Evolutionary conservation across 2,113 vertebrate genomes (phyloP).

Genomic region (Fulica atra): DNA sequence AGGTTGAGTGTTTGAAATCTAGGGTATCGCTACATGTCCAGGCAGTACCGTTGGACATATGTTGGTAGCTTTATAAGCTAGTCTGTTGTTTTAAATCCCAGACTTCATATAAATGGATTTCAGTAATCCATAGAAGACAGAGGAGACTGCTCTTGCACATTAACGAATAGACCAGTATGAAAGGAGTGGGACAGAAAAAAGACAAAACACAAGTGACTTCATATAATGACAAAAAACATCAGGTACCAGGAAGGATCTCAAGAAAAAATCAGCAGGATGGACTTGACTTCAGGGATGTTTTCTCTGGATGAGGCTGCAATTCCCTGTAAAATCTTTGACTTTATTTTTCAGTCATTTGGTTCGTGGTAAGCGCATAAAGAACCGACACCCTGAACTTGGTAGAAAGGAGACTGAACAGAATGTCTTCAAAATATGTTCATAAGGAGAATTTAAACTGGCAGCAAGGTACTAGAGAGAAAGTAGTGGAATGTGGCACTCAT

Average conservation of each 20-base stretch:
- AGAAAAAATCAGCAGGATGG: background rate
- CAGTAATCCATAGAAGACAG: slow-evolving; percentile 26
- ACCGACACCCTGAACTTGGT: background rate
- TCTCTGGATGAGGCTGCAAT: background rate
- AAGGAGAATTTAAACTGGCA: background rate
- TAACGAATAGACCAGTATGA: background rate
- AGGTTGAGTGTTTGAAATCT: background rate
- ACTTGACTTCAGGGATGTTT: background rate
- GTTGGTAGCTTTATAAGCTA: slow-evolving; percentile 24
- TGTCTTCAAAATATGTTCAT: background rate
- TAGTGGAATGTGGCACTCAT: no score
- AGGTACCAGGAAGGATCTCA: background rate
- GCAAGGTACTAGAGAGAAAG: background rate
- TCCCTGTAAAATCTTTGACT: background rate
- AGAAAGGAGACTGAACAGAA: background rate
- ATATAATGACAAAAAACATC: background rate
- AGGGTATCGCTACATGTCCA: background rate
- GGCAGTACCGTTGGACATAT: background rate
- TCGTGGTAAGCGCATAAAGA: background rate
- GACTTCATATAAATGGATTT: slow-evolving; percentile 60
- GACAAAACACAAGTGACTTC: background rate
- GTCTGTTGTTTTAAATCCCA: slow-evolving; percentile 52
- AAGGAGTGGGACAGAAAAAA: background rate
- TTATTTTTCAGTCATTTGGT: background rate
- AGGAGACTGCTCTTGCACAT: slow-evolving; percentile 1